Base-by-base conservation (phyloP, 2,888 invertebrate genomes). In the Acleris laterana region DNA sequence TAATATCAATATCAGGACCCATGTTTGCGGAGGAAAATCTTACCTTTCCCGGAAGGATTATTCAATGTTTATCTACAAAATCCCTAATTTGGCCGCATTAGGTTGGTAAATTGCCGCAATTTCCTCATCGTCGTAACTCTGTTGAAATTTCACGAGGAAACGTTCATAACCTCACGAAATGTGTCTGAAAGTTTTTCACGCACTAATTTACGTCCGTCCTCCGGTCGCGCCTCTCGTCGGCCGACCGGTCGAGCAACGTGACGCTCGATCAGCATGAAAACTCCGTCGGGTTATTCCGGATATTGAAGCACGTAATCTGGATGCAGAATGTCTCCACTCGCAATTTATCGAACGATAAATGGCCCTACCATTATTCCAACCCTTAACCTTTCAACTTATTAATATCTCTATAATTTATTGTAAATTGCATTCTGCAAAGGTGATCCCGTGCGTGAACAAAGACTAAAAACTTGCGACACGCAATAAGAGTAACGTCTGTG, bases 371-470 rank as follows among this genome's bases (percentile, higher is more conserved):
- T 93, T 90, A 91, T 89, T 81, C 83, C 85, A 90, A 90, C 92
- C 91, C 90, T 90, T 90, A 89, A 88, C 89, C 89, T 88, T 83
- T 84, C 83, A 83, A 85, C 89, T 90, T 92, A 92, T 92, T 93
- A 93, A 93, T 93, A 92, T 90, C 92, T 85, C 84, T 85, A 87
- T 92, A 93, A 93, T 93, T 93, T 93, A 93, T 92, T 93, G 92
- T 90, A 93, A 91, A 92, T 93, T 92, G 90, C 92, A 90, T 90
- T 90, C 83, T 84, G 83, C 82, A 85, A 78, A 79, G 81, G 84
- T 83, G 84, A 83, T 81, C 76, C 79, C 83, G 84, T 83, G 85
- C 85, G 83, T 86, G 85, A 86, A 82, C 55, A 55, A 20, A 5
- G 46, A 11, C 11, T 51, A 19, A 44, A 60, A 63, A 66, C 53